Percentiles rank a stretch among this genome's conserved stretches.
phyloP scores from a whole-genome alignment of 2,113 vertebrate genomes.

The Gracilinanus agilis region DNA sequence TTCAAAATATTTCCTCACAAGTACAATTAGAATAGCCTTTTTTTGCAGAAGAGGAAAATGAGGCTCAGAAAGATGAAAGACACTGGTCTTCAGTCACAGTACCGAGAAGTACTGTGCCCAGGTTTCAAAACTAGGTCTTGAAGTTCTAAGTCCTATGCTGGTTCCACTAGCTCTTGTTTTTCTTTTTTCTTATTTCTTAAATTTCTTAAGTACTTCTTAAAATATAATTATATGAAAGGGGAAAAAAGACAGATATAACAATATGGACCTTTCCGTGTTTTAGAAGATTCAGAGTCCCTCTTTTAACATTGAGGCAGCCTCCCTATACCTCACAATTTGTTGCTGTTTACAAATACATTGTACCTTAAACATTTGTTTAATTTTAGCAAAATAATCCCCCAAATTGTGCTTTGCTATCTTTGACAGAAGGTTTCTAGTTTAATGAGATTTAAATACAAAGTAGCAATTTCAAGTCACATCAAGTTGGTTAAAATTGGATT shows the following conservation, averaged over 20 bases:
- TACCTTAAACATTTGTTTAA: neutral
- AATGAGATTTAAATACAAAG: slow-evolving; percentile 1
- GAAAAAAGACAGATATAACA: neutral
- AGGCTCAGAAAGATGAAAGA: neutral
- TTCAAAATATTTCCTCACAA: neutral
- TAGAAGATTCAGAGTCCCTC: neutral
- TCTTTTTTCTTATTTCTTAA: no score
- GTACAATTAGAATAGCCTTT: neutral
- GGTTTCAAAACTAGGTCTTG: neutral
- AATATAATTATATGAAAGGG: neutral
- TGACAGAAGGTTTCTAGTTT: neutral
- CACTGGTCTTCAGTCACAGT: neutral
- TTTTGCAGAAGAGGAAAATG: neutral
- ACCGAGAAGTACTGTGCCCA: neutral
- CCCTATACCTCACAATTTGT: neutral
- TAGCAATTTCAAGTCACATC: neutral
- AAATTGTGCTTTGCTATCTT: neutral
- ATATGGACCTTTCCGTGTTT: neutral
- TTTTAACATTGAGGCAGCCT: neutral
- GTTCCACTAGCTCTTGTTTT: neutral
- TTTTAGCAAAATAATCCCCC: neutral
- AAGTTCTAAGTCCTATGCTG: neutral
- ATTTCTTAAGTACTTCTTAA: neutral
- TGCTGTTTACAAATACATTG: neutral
- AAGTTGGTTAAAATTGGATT: neutral